Percentiles rank a stretch among this genome's conserved stretches.
Conservation (phyloP, 2,797 vertebrate genomes). For the Artibeus lituratus region DNA sequence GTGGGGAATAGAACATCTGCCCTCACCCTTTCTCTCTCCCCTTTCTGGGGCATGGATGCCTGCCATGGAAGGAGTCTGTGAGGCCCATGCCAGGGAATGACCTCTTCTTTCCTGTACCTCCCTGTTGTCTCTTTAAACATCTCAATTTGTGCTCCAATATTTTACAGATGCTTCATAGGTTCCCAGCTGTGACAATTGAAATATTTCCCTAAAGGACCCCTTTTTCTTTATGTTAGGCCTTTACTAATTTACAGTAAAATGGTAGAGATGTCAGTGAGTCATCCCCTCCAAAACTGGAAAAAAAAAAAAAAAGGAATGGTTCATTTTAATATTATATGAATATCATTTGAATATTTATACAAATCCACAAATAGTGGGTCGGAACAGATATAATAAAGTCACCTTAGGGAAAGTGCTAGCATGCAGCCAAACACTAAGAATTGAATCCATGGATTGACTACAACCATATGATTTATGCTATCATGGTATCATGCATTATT, state of each 20-base stretch:
- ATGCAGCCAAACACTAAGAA: not conserved
- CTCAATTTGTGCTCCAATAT: not conserved
- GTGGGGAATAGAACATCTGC: not conserved
- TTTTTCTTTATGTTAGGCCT: conserved; percentile 15
- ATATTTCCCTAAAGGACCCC: not conserved
- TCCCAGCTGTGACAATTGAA: not conserved
- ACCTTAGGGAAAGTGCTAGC: not conserved
- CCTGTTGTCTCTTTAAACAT: not conserved
- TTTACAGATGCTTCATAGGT: not conserved
- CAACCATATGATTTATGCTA: not conserved
- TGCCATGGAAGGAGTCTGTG: not conserved
- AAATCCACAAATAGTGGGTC: not conserved
- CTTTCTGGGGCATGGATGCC: not conserved
- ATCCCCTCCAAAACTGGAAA: not conserved
- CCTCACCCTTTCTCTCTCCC: not conserved
- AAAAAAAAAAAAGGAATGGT: not conserved
- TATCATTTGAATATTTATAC: not conserved
- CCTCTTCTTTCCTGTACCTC: not conserved
- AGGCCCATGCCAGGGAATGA: not conserved
- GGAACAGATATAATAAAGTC: not conserved
- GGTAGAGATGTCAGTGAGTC: not conserved
- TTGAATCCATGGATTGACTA: not conserved
- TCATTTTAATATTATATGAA: not conserved
- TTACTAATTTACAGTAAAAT: conserved; percentile 8
- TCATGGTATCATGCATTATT: not conserved